phyloP scores from a whole-genome alignment of 2,888 invertebrate species.

The Hermodice carunculata region DNA sequence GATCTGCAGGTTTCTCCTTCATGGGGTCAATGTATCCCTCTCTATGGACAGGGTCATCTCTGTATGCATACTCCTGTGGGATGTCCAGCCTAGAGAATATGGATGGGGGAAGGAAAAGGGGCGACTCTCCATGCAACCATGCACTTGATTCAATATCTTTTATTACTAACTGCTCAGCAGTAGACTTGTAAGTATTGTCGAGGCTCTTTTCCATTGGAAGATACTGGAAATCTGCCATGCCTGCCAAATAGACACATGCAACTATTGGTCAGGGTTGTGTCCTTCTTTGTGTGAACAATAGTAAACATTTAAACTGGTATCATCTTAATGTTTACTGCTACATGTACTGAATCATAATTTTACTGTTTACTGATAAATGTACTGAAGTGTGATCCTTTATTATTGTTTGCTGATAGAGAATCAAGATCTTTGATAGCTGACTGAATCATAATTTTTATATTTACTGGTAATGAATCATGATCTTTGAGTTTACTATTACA shows the following conservation, averaged over 20 bases:
- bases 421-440: too few species aligned
- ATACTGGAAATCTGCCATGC: constrained; percentile 92
- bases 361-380: too few species aligned
- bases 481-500: too few species aligned
- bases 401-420: too few species aligned
- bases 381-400: too few species aligned
- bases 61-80: constrained; percentile 64
- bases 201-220: constrained; percentile 77
- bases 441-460: too few species aligned
- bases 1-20: constrained; percentile 41
- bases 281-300: neutral
- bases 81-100: constrained; percentile 84
- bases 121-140: constrained; percentile 64
- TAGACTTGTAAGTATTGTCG: constrained; percentile 3
- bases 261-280: constrained; percentile 35
- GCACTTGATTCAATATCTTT: neutral
- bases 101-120: constrained; percentile 82
- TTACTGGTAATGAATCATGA: too few species aligned
- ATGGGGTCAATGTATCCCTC: constrained; percentile 43
- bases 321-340: too few species aligned
- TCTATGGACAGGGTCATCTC: constrained; percentile 50
- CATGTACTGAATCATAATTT: too few species aligned
- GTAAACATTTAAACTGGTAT: too few species aligned
- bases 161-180: neutral
- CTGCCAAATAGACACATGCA: constrained; percentile 71